Conservation (phyloP, 92 coral and sea anemone species). For the Blastomussa wellsi region DNA sequence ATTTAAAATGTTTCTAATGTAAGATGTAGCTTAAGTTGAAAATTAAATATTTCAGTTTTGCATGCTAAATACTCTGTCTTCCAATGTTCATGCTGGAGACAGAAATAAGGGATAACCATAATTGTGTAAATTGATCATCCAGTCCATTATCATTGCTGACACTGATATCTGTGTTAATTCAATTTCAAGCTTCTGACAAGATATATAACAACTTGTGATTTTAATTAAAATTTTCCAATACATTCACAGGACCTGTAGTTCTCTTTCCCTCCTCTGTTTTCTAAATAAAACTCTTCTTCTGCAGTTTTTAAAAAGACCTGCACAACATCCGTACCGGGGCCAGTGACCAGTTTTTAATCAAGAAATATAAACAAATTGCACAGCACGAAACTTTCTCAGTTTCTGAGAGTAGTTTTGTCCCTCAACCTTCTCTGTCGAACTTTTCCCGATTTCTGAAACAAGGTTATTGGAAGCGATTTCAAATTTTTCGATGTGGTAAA, state of each 20-base stretch:
- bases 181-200: neutral
- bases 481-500: neutral
- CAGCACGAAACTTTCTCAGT: constrained; percentile 20
- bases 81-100: neutral
- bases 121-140: neutral
- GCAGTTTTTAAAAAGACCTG: too few species aligned
- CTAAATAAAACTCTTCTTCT: neutral
- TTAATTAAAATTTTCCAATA: neutral
- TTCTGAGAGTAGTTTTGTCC: neutral
- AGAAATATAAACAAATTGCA: constrained; percentile 12
- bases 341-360: neutral
- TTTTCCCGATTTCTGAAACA: neutral
- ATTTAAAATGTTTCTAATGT: neutral
- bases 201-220: neutral
- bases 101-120: neutral
- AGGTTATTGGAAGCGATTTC: neutral
- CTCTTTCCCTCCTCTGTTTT: neutral
- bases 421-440: neutral
- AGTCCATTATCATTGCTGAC: neutral
- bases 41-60: neutral
- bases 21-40: too few species aligned
- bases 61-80: neutral
- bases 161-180: neutral
- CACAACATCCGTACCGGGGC: too few species aligned
- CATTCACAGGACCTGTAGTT: neutral